Percentiles rank a stretch among this genome's conserved stretches.
These are phyloP conservation scores for Brachypodius melanocephalos DNA, from an alignment of 2,113 vertebrate species.

Conservation along the genomic window DNA sequence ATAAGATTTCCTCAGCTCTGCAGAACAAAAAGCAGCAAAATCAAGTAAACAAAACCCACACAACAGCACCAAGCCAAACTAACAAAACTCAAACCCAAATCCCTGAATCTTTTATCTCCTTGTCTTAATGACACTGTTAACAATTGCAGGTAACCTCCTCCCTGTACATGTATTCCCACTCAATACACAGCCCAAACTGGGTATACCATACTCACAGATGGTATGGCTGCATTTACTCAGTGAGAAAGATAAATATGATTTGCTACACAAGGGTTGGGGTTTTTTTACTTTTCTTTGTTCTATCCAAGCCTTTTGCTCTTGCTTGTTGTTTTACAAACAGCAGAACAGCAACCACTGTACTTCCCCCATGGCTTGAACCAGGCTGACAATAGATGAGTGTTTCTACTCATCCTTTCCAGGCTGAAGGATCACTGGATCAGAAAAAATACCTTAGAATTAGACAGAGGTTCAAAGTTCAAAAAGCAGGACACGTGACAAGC, in stretches of 20 bases:
- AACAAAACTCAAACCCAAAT: not conserved
- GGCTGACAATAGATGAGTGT: not conserved
- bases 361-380: not conserved
- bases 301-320: not conserved
- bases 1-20: not conserved
- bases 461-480: not conserved
- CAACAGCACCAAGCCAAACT: not conserved
- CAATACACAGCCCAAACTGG: not conserved
- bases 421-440: not conserved
- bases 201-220: not conserved
- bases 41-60: not conserved
- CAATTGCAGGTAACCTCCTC: not conserved
- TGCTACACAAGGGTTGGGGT: not conserved
- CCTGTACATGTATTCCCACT: not conserved
- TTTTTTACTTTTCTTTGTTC: not conserved
- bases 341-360: not conserved
- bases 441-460: constrained; percentile 48
- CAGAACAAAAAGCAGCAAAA: not conserved
- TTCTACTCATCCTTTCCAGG: not conserved
- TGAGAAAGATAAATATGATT: not conserved
- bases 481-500: not conserved
- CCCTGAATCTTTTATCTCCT: not conserved
- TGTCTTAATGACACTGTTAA: not conserved
- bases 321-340: not conserved
- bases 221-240: not conserved